Base-by-base conservation (phyloP, 1,140 invertebrate species). In the Tribolium madens region DNA sequence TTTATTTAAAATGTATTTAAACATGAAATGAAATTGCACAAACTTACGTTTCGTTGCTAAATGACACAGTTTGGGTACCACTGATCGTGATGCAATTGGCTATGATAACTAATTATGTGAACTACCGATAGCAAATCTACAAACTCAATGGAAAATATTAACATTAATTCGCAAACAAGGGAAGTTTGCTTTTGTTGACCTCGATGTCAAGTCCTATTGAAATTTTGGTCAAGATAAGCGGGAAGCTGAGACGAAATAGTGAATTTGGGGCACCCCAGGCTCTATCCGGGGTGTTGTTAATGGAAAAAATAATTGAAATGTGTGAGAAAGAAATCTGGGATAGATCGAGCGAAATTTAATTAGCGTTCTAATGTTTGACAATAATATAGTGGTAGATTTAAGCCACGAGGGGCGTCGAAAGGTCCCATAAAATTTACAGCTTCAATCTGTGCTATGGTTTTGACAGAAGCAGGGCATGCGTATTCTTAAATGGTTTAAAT, bases 401-500 rank as follows among this genome's bases (percentile, higher is more conserved):
- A 33, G 57, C 26, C 7, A 31, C 21, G 14, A 18, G n/a, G 52
- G 17, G 57, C 26, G 57, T n/a, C 26, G 26, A 64, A 64, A 42
- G 57, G 57, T 64, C 26, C 26, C 57, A 64, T 64, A 64, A 64
- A 64, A 64, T 64, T 64, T 64, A 64, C 57, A 64, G 57, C 57
- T 64, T 64, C 57, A 64, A 36, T 64, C 57, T 33, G 57, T 64
- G 57, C 57, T 33, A 64, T 57, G 72, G 50, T 47, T 78, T 75
- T 78, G 72, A 78, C 64, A 75, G 69, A 57, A 57, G 31, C 47
- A 33, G 73, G 68, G 76, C 76, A 78, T 78, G 76, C 76, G 76
- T 75, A 31, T 46, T 42, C 17, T 73, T 69, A 64, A 68, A 52
- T 47, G 70, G 36, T 77, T 48, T 50, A 68, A 76, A 78, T 78